A percentile compares a stretch with the other conserved stretches of the same genome.
These are phyloP conservation scores for Tanypteryx hageni DNA, from an alignment of 2,888 invertebrate species.

Conservation along the genomic window DNA sequence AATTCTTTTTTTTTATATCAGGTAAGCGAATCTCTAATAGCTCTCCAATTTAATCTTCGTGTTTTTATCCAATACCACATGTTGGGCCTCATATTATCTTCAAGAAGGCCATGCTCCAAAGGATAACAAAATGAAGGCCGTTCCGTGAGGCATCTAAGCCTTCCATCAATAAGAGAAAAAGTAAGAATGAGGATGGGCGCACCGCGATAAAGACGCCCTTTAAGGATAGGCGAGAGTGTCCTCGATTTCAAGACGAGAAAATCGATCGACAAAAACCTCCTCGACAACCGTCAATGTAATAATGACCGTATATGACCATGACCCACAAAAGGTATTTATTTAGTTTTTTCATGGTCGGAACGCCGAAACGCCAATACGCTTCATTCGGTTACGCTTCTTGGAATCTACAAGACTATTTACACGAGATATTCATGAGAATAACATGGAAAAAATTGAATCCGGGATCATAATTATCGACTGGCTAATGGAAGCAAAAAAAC, in stretches of 20 bases:
- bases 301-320: conserved; percentile 30
- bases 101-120: neutral
- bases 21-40: too few species aligned
- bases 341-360: neutral
- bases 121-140: neutral
- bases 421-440: neutral
- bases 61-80: neutral
- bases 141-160: neutral
- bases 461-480: neutral
- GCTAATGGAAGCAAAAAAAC: neutral
- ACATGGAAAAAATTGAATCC: neutral
- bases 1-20: too few species aligned
- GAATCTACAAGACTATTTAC: neutral
- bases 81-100: neutral
- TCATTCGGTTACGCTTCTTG: neutral
- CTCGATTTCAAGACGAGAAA: neutral
- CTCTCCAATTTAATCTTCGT: too few species aligned
- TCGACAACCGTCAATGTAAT: neutral
- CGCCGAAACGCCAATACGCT: neutral
- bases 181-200: neutral
- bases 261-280: conserved; percentile 23
- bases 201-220: neutral
- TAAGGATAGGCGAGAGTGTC: neutral
- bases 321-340: neutral
- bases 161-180: neutral